Base-by-base conservation (phyloP, 2,888 invertebrate genomes). In the Rhimphoctona megacephalus region DNA sequence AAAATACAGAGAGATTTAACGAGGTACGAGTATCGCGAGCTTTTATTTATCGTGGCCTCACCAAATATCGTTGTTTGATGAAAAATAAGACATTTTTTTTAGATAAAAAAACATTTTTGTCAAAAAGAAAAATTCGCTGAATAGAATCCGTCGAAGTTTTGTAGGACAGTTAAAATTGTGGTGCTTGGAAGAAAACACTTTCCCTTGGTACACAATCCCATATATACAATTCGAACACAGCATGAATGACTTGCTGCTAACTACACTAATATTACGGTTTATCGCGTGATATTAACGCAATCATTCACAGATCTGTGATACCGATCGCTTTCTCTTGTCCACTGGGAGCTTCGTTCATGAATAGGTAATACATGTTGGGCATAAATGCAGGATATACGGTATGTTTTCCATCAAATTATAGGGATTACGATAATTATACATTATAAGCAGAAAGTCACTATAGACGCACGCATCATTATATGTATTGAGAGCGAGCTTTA, bases 361-460 rank as follows among this genome's bases (percentile, higher is more conserved):
- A 87, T 87, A 87, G 85, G 66, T 86, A 86, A 25, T 30, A 88
- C 86, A 86, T 67, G 85, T 85, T 79, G 77, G 64, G 73, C 86
- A 85, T 89, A 88, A 89, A 90, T 88, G 85, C 76, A 83, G 88
- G 83, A 89, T 87, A 64, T 85, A 84, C 87, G 86, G 84, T 89
- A 81, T 88, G 88, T 88, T 89, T 89, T 86, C 86, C 89, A 57
- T 87, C 78, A 87, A 88, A 90, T 90, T 89, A 90, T 88, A 90
- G 90, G 88, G 83, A 89, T 90, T 89, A 89, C 87, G 88, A 88
- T 89, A 88, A 90, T 90, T 89, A 89, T 87, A 88, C 85, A 85
- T 88, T 87, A 89, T 87, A 81, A 61, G 72, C 66, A 67, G 74
- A 83, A 77, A 74, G 76, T 52, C 73, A 57, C 52, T 72, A 46